These are phyloP conservation scores for Watsonalla cultraria DNA, from an alignment of 2,888 invertebrate genomes.

Conservation along the genomic window DNA sequence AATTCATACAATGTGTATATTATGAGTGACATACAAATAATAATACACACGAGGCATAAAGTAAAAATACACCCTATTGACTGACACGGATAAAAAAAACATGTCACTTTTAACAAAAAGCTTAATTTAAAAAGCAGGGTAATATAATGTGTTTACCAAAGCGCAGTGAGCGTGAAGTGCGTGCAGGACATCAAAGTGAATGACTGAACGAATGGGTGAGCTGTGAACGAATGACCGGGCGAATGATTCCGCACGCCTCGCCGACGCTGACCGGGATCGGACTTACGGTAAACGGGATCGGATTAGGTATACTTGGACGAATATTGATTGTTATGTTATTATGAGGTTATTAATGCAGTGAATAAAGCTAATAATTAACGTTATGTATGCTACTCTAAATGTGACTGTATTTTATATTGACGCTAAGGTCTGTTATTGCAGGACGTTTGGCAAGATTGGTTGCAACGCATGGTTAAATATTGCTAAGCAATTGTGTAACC, in stretches of 20 bases:
- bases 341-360: background rate
- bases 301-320: slow-evolving; percentile 4
- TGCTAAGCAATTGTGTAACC: no score
- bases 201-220: slow-evolving; percentile 43
- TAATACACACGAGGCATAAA: no score
- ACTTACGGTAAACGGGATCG: slow-evolving; percentile 2
- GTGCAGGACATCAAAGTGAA: slow-evolving; percentile 69
- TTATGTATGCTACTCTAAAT: no score
- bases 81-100: no score
- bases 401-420: no score
- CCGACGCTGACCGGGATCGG: slow-evolving; percentile 54
- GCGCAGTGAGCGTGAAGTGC: slow-evolving; percentile 61
- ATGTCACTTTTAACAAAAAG: background rate
- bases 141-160: slow-evolving; percentile 46
- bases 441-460: no score
- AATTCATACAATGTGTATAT: no score
- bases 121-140: slow-evolving; percentile 23
- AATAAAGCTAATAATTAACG: no score
- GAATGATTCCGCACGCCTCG: slow-evolving; percentile 57
- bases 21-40: no score
- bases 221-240: slow-evolving; percentile 53
- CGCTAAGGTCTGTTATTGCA: no score
- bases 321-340: background rate
- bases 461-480: no score
- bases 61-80: no score